Evolutionary conservation across 2,888 invertebrate species (phyloP), one percentile per base, ranked within the genome.

Genomic region (Emmelina monodactyla): DNA sequence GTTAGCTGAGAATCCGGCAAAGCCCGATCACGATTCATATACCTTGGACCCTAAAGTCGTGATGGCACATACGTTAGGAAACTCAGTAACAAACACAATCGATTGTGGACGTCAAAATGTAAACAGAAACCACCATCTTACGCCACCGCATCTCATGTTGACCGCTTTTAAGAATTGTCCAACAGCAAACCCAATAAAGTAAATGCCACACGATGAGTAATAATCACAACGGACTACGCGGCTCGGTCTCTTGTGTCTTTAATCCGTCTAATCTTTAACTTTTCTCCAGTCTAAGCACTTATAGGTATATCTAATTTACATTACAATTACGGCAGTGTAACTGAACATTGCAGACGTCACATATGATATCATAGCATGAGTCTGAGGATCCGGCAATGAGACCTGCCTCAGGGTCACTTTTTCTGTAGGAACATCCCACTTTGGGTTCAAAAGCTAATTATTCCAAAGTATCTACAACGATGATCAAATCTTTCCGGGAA

Each of bases 381-480:
- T 53, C 51, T 53, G 61, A 58, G 68, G 70, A 78, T 75, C 76
- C 76, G 78, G 73, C 66, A 70, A 66, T 54, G 52, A 63, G 60
- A 61, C 60, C 61, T 49, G 63, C 50, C 56, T 56, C 76, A 75
- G 55, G 73, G 78, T 41, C 75, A 71, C 71, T 71, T 76, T 73
- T 78, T 76, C 65, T 64, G 55, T 41, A 40, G 45, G 45, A 57
- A 50, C 64, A 61, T 67, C 64, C 64, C 54, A 58, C 57, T 62
- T 45, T 37, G 40, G 34, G 42, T 38, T 55, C 51, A 54, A 44
- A 50, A 51, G 51, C 46, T 49, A 47, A 50, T 51, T 43, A 39
- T 32, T 45, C 34, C 35, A 39, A 52, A 50, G 43, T 53, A 51
- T 54, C 19, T 15, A 11, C 13, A 13, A 13, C 35, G 37, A 60